Percentiles rank a stretch among this genome's conserved stretches.
phyloP scores from a whole-genome alignment of 30 jellyfish, hydroid and myxozoan species.

The Pelagia noctiluca region DNA sequence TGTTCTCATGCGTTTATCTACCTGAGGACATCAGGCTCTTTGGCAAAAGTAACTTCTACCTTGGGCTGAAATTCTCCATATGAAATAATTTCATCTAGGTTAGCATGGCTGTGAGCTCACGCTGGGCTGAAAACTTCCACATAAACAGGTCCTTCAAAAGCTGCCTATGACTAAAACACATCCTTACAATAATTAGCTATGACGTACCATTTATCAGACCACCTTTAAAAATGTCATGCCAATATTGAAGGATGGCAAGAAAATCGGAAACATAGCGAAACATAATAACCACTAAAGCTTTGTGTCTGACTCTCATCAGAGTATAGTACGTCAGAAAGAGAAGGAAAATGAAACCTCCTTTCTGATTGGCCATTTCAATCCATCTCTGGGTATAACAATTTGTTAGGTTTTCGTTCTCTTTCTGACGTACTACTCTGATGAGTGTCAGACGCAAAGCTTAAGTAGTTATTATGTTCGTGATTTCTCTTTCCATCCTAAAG shows the following conservation, averaged over 20 bases:
- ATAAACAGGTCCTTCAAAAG: not conserved
- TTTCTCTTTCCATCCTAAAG: not conserved
- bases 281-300: too few relatives aligned
- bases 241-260: constrained; percentile 3
- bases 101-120: not conserved
- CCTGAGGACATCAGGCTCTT: constrained; percentile 5
- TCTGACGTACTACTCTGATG: constrained; percentile 6
- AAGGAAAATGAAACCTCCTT: not conserved
- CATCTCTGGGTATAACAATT: constrained; percentile 1
- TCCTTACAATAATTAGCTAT: not conserved
- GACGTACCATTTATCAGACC: not conserved
- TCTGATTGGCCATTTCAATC: not conserved
- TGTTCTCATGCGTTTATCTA: not conserved
- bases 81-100: not conserved
- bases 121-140: constrained; percentile 5
- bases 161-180: not conserved
- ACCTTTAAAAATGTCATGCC: not conserved
- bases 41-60: constrained; percentile 6
- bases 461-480: not conserved
- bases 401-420: too few relatives aligned
- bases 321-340: too few relatives aligned
- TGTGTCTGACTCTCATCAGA: too few relatives aligned
- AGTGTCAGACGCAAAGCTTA: constrained; percentile 6
- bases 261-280: constrained; percentile 4
- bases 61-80: constrained; percentile 5